Conservation (phyloP, 2,888 invertebrate genomes). For the Cheilosia grossa region DNA sequence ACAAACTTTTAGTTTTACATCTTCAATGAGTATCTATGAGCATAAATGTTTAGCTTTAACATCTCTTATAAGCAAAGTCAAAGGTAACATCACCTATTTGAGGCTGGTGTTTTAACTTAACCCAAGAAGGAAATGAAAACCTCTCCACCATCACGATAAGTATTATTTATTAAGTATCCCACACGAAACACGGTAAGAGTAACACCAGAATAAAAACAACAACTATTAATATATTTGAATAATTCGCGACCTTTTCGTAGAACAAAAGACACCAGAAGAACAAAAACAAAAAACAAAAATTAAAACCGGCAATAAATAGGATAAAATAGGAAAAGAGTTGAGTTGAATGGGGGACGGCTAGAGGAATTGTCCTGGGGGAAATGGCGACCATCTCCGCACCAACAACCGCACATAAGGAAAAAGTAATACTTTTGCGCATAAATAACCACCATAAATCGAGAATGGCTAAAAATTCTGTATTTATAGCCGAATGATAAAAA, state of each 20-base stretch:
- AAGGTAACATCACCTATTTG: too few species aligned
- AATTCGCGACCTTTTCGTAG: constrained; percentile 64
- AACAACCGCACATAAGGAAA: constrained; percentile 74
- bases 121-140: constrained; percentile 61
- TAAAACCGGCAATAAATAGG: constrained; percentile 58
- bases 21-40: too few species aligned
- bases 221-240: constrained; percentile 66
- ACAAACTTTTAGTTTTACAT: too few species aligned
- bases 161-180: constrained; percentile 66
- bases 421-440: constrained; percentile 80
- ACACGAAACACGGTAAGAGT: constrained; percentile 18
- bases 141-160: constrained; percentile 61
- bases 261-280: constrained; percentile 45
- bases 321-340: constrained; percentile 73
- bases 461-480: constrained; percentile 84
- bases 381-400: constrained; percentile 70
- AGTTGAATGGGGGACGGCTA: constrained; percentile 17
- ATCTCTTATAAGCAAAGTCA: too few species aligned
- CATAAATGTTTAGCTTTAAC: too few species aligned
- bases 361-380: constrained; percentile 64
- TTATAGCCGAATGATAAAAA: constrained; percentile 84
- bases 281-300: constrained; percentile 12
- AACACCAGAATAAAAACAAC: constrained; percentile 51
- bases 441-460: constrained; percentile 84
- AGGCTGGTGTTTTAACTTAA: too few species aligned